These are phyloP conservation scores for Peromyscus californicus DNA, from an alignment of 2,113 vertebrate species.

Conservation along the genomic window DNA sequence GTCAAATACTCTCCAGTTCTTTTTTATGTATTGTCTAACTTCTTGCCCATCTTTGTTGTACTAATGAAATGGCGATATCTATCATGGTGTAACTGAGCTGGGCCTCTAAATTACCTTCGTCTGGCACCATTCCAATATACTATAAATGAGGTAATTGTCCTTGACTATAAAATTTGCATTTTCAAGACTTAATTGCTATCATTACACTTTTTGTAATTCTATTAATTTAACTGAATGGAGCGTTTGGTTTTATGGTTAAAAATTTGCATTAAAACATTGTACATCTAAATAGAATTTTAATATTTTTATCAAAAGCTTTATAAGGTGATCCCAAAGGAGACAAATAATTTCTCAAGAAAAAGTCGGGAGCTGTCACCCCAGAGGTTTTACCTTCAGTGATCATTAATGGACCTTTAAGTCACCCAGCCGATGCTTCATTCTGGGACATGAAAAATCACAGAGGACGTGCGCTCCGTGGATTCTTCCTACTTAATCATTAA, in stretches of 20 bases:
- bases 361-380: conserved; percentile 83
- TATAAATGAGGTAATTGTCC: conserved; percentile 99
- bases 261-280: conserved; percentile 99
- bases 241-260: conserved; percentile 99
- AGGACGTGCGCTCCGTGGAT: background rate
- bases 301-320: conserved; percentile 88
- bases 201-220: conserved; percentile 99
- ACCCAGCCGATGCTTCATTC: conserved; percentile 69
- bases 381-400: conserved; percentile 84
- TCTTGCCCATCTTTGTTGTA: conserved; percentile 90
- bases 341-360: conserved; percentile 86
- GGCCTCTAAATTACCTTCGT: conserved; percentile 99
- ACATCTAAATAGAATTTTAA: conserved; percentile 94
- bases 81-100: conserved; percentile 99
- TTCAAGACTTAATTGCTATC: conserved; percentile 99
- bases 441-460: conserved; percentile 50
- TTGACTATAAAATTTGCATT: conserved; percentile 99
- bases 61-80: conserved; percentile 94
- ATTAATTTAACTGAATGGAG: conserved; percentile 99
- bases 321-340: conserved; percentile 85
- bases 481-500: conserved; percentile 63
- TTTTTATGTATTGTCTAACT: conserved; percentile 85
- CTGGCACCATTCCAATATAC: conserved; percentile 99
- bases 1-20: conserved; percentile 86
- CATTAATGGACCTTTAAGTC: conserved; percentile 81